A percentile compares a stretch with the other conserved stretches of the same genome.
Evolutionary conservation across 2,888 invertebrate species (phyloP).

Genomic region (Brenthis hecate): DNA sequence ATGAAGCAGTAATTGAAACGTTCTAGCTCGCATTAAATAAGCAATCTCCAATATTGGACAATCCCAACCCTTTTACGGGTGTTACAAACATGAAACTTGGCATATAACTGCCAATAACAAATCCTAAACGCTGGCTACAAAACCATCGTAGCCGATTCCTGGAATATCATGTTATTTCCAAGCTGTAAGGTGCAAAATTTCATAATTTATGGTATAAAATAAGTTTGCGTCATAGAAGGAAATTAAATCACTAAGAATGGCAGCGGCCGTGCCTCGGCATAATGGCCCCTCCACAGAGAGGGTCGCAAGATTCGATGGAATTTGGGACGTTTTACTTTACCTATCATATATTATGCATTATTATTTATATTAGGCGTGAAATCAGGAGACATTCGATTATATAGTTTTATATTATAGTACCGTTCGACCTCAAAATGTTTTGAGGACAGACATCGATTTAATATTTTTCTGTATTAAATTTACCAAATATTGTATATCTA

Average conservation of each 20-base stretch:
- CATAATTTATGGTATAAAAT: constrained; percentile 5
- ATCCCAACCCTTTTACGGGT: constrained; percentile 34
- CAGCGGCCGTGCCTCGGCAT: constrained; percentile 45
- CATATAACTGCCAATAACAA: constrained; percentile 43
- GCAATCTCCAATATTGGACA: constrained; percentile 37
- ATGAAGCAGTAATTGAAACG: constrained; percentile 28
- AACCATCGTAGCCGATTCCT: not conserved
- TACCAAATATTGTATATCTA: too few relatives aligned
- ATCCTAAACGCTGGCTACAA: constrained; percentile 37
- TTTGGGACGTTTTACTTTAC: constrained; percentile 34
- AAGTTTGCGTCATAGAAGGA: constrained; percentile 31
- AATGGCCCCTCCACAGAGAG: constrained; percentile 38
- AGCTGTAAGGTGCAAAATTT: constrained; percentile 10
- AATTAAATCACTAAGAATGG: constrained; percentile 49
- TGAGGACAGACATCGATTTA: too few relatives aligned
- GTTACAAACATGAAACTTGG: constrained; percentile 40
- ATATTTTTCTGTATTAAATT: too few relatives aligned
- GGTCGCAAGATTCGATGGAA: constrained; percentile 39
- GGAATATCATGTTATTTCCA: not conserved
- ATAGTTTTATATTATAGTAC: too few relatives aligned
- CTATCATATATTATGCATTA: constrained; percentile 27
- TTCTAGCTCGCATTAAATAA: constrained; percentile 34
- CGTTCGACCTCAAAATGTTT: too few relatives aligned
- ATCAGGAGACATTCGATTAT: constrained; percentile 1
- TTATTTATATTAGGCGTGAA: constrained; percentile 11